These are phyloP conservation scores for Caenorhabditis wallacei DNA, from an alignment of 2,888 invertebrate genomes.

Conservation along the genomic window DNA sequence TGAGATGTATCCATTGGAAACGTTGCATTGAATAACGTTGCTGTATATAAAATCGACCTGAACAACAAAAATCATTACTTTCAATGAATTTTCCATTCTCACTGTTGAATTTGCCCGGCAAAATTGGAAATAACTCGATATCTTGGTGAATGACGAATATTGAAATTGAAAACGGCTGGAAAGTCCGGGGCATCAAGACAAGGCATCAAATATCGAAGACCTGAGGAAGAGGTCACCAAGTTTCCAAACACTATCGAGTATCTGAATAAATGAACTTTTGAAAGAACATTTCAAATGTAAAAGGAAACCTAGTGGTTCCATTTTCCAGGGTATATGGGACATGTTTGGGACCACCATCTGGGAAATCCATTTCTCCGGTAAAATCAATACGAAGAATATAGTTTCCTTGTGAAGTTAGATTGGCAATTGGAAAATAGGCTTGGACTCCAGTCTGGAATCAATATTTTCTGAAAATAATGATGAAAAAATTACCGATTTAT, in stretches of 20 bases:
- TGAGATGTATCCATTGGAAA: slow-evolving; percentile 41
- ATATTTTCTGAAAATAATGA: background rate
- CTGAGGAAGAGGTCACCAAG: slow-evolving; percentile 32
- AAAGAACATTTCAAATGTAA: background rate
- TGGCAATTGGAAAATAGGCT: slow-evolving; percentile 47
- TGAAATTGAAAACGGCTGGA: slow-evolving; percentile 65
- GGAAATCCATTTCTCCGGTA: slow-evolving; percentile 32
- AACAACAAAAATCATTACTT: background rate
- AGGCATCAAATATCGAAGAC: slow-evolving; percentile 64
- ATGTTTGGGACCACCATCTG: slow-evolving; percentile 28
- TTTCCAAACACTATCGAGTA: slow-evolving; percentile 54
- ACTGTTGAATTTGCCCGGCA: slow-evolving; percentile 50
- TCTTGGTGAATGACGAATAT: slow-evolving; percentile 49
- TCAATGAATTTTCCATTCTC: background rate
- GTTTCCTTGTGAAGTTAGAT: slow-evolving; percentile 38
- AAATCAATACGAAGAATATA: slow-evolving; percentile 48
- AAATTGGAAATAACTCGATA: slow-evolving; percentile 60
- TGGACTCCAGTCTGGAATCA: slow-evolving; percentile 52
- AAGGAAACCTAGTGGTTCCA: slow-evolving; percentile 14
- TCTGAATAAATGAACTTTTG: slow-evolving; percentile 29
- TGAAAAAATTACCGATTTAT: slow-evolving; percentile 42
- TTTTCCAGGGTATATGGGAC: slow-evolving; percentile 18
- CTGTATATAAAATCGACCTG: slow-evolving; percentile 32
- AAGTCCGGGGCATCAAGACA: slow-evolving; percentile 65
- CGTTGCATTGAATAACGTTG: slow-evolving; percentile 45